phyloP scores from a whole-genome alignment of 2,888 invertebrate species.

The Stenurella melanura region DNA sequence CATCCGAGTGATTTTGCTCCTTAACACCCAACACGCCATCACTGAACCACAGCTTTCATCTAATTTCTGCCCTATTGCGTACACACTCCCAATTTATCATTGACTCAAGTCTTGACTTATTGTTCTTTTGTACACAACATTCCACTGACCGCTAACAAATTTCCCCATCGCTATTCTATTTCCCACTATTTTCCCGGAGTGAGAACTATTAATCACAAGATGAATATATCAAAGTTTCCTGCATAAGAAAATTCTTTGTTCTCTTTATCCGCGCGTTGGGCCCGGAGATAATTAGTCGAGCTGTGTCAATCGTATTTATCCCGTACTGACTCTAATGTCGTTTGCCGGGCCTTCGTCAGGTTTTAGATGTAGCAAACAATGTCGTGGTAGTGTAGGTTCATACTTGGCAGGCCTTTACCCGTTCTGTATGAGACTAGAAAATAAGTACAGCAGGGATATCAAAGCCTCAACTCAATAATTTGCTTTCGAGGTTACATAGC shows the following conservation, averaged over 20 bases:
- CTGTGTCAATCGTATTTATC: not conserved
- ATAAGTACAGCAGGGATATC: not conserved
- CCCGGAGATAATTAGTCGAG: constrained; percentile 16
- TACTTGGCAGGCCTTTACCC: not conserved
- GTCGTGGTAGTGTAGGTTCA: not conserved
- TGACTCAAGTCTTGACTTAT: constrained; percentile 30
- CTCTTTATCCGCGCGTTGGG: not conserved
- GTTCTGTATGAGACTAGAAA: not conserved
- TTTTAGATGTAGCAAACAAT: not conserved
- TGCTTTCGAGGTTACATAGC: not conserved
- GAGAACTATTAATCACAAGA: constrained; percentile 27
- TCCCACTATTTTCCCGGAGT: constrained; percentile 27
- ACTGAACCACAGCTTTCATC: not conserved
- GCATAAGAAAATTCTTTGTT: constrained; percentile 29
- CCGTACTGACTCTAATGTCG: not conserved
- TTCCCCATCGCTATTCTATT: not conserved
- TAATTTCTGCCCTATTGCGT: constrained; percentile 18
- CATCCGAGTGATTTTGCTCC: too few species aligned
- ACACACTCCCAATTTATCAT: constrained; percentile 30
- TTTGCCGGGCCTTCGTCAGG: not conserved
- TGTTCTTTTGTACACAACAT: constrained; percentile 30
- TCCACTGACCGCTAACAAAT: constrained; percentile 28
- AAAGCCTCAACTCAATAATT: not conserved
- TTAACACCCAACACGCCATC: not conserved
- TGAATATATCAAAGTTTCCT: constrained; percentile 21